These are phyloP conservation scores for Melanotaenia nigrans DNA, from an alignment of 2,797 vertebrate species.

Conservation along the genomic window DNA sequence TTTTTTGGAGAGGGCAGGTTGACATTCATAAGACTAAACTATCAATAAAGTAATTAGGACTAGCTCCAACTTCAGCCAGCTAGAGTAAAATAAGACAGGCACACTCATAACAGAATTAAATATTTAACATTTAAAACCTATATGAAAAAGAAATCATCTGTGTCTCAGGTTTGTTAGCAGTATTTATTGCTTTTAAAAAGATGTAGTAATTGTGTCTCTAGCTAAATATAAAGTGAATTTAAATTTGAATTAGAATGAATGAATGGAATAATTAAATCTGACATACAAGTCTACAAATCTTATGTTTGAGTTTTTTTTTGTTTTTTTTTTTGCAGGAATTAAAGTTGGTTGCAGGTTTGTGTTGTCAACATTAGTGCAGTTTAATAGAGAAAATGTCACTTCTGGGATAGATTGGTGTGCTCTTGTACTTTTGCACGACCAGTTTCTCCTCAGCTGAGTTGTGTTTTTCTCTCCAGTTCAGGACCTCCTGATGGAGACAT, in stretches of 20 bases:
- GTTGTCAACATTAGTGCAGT: constrained; percentile 34
- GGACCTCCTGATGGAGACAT: constrained; percentile 41
- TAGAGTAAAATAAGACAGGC: not conserved
- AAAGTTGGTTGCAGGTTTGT: constrained; percentile 22
- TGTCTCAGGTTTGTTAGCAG: not conserved
- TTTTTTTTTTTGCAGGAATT: constrained; percentile 3
- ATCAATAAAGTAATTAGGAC: not conserved
- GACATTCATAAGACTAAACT: not conserved
- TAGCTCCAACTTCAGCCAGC: not conserved
- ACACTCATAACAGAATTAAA: not conserved
- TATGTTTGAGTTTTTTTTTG: not conserved
- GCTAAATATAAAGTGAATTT: constrained; percentile 27
- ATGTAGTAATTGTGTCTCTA: constrained; percentile 19
- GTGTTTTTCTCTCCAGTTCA: constrained; percentile 39
- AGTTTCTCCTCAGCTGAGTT: constrained; percentile 38
- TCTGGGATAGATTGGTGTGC: constrained; percentile 35
- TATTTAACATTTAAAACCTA: constrained; percentile 1
- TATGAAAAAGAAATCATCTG: not conserved
- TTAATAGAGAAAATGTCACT: constrained; percentile 32
- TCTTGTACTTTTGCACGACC: constrained; percentile 44
- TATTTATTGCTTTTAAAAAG: not conserved
- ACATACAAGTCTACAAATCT: not conserved
- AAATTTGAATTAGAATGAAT: constrained; percentile 8
- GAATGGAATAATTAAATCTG: not conserved
- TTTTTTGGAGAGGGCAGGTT: not conserved